These are phyloP conservation scores for Porites evermanni DNA, from an alignment of 92 coral and sea anemone genomes.

Conservation along the genomic window DNA sequence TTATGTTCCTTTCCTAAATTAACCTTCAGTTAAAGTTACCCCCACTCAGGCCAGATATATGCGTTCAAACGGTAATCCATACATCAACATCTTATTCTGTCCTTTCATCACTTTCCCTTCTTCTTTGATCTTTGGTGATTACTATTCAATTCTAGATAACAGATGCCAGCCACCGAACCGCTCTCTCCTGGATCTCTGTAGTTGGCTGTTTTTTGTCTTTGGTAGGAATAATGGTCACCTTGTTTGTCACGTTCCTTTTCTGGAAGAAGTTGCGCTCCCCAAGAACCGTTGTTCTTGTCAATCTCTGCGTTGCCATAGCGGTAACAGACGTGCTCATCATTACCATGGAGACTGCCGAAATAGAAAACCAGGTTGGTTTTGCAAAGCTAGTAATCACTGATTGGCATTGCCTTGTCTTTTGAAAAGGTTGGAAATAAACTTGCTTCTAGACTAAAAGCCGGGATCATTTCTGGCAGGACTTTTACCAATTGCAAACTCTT, in stretches of 20 bases:
- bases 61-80: too few relatives aligned
- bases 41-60: too few relatives aligned
- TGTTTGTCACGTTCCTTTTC: slow-evolving; percentile 46
- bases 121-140: not conserved
- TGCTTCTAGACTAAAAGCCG: too few relatives aligned
- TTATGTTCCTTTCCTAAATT: too few relatives aligned
- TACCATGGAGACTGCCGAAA: slow-evolving; percentile 12
- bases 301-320: slow-evolving; percentile 77
- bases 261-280: slow-evolving; percentile 79
- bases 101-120: not conserved
- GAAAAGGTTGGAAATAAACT: too few relatives aligned
- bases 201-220: slow-evolving; percentile 70
- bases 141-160: slow-evolving; percentile 17
- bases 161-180: slow-evolving; percentile 22
- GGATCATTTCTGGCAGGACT: too few relatives aligned
- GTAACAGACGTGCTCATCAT: slow-evolving; percentile 37
- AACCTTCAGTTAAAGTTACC: too few relatives aligned
- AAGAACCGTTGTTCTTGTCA: slow-evolving; percentile 64
- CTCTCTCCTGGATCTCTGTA: slow-evolving; percentile 57
- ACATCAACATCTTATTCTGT: too few relatives aligned
- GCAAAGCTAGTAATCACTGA: not conserved
- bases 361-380: slow-evolving; percentile 20
- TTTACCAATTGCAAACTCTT: too few relatives aligned
- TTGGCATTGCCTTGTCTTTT: too few relatives aligned
- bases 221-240: slow-evolving; percentile 60